phyloP scores from a whole-genome alignment of 35 echinoderm and acorn worm genomes.

The Heliocidaris erythrogramma region DNA sequence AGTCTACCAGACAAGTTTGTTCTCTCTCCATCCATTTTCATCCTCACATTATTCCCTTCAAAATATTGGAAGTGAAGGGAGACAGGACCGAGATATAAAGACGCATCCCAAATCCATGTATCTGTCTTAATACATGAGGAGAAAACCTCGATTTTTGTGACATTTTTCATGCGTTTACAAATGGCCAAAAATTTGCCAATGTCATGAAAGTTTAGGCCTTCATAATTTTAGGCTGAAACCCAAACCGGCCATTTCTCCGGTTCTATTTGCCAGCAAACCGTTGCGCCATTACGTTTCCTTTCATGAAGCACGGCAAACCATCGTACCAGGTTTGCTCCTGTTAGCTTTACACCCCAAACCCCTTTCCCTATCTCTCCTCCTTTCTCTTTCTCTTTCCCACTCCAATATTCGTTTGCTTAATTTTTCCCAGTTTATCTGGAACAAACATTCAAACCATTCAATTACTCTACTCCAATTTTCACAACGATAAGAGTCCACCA shows the following conservation, averaged over 20 bases:
- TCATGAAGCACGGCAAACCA: background rate
- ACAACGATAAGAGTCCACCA: background rate
- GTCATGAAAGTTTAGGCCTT: background rate
- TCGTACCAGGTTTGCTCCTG: conserved; percentile 35
- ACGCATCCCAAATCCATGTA: background rate
- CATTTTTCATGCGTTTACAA: background rate
- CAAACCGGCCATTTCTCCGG: conserved; percentile 28
- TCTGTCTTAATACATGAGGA: background rate
- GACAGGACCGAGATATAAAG: background rate
- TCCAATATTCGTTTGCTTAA: conserved; percentile 48
- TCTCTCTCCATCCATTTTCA: conserved; percentile 49
- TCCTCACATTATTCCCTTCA: conserved; percentile 40
- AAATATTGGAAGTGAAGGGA: background rate
- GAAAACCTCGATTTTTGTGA: background rate
- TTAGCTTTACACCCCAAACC: conserved; percentile 31
- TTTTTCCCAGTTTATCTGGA: conserved; percentile 47
- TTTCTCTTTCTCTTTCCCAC: background rate
- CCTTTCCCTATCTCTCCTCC: background rate
- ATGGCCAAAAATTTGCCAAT: background rate
- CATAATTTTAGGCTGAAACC: conserved; percentile 38
- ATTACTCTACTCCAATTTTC: background rate
- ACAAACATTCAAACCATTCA: conserved; percentile 45
- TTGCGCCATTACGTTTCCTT: conserved; percentile 26
- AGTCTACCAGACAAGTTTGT: conserved; percentile 52
- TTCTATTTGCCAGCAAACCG: conserved; percentile 27